Percentiles rank a stretch among this genome's conserved stretches.
phyloP scores from a whole-genome alignment of 2,888 invertebrate species.

The Smittia aterrima region DNA sequence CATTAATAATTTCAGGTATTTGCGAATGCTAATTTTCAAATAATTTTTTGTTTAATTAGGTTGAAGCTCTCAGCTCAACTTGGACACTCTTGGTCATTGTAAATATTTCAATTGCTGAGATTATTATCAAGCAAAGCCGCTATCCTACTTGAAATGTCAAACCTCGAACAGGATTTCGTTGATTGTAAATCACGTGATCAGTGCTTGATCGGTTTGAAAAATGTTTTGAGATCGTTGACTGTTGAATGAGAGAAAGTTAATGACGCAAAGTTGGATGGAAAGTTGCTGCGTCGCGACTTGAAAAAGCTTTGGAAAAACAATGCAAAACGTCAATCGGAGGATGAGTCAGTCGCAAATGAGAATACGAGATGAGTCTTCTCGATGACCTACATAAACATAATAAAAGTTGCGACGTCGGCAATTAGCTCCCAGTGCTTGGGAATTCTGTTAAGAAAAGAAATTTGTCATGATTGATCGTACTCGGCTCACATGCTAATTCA shows the following conservation, averaged over 20 bases:
- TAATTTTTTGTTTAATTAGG: too few relatives aligned
- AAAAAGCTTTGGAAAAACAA: background rate
- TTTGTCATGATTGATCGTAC: slow-evolving; percentile 8
- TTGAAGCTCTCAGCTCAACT: too few relatives aligned
- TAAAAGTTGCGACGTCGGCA: background rate
- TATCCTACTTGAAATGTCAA: too few relatives aligned
- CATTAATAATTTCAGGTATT: background rate
- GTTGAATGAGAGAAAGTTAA: background rate
- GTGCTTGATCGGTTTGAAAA: too few relatives aligned
- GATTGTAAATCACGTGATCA: background rate
- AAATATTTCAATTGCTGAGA: too few relatives aligned
- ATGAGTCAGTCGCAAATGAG: background rate
- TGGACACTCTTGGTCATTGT: too few relatives aligned
- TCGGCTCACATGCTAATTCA: slow-evolving; percentile 6
- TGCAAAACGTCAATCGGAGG: background rate
- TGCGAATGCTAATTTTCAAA: background rate
- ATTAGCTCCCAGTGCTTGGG: background rate
- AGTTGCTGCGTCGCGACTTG: background rate
- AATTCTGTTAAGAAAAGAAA: background rate
- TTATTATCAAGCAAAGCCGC: too few relatives aligned
- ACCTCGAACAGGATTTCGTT: too few relatives aligned
- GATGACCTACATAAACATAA: background rate
- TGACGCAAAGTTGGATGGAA: background rate
- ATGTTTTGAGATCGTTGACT: background rate
- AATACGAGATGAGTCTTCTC: background rate